These are phyloP conservation scores for Cephus nigrinus DNA, from an alignment of 2,888 invertebrate genomes.

Conservation along the genomic window DNA sequence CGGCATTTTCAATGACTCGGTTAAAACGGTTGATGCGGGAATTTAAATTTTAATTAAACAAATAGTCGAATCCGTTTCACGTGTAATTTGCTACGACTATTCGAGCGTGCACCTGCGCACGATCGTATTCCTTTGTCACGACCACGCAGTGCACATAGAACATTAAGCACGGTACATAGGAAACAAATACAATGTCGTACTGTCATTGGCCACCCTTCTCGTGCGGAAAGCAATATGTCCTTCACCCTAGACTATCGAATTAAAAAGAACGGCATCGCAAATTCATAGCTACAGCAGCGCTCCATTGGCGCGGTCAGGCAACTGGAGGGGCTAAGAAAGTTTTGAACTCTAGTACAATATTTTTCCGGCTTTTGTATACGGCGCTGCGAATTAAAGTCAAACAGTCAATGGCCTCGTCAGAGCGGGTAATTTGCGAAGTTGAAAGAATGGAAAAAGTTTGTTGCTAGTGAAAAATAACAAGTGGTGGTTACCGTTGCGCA, in stretches of 20 bases:
- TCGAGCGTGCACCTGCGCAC: conserved; percentile 54
- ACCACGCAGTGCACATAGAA: conserved; percentile 26
- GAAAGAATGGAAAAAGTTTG: not conserved
- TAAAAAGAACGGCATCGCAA: conserved; percentile 40
- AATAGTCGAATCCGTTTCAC: conserved; percentile 50
- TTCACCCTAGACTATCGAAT: conserved; percentile 44
- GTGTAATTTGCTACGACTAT: conserved; percentile 39
- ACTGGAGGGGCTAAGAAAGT: not conserved
- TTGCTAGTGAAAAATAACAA: not conserved
- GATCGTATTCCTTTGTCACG: conserved; percentile 22
- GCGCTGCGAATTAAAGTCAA: not conserved
- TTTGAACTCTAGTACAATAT: not conserved
- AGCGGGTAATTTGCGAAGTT: not conserved
- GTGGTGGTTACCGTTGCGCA: not conserved
- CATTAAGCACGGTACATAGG: conserved; percentile 44
- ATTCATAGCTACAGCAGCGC: conserved; percentile 37
- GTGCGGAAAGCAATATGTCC: conserved; percentile 23
- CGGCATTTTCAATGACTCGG: not conserved
- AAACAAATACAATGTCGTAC: conserved; percentile 50
- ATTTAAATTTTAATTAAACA: conserved; percentile 56
- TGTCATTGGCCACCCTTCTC: conserved; percentile 30
- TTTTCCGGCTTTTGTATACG: not conserved
- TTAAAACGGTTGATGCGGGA: conserved; percentile 3
- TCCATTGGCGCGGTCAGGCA: conserved; percentile 23
- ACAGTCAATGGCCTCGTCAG: not conserved